Evolutionary conservation across 2,888 invertebrate species (phyloP), one percentile per base, ranked within the genome.

Genomic region (Hypselothyrea guttata): DNA sequence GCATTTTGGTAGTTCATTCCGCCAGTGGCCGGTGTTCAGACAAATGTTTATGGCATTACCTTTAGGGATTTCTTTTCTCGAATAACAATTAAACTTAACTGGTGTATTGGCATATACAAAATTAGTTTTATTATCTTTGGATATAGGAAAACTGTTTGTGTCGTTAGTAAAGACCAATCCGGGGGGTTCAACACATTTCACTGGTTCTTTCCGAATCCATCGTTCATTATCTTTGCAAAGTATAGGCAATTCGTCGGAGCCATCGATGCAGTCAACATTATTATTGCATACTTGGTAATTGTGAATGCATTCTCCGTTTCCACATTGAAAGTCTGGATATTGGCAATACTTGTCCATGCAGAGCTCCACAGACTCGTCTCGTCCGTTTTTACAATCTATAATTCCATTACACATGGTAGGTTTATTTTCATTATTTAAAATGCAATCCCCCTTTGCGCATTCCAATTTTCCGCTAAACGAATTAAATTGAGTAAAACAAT

Each of bases 341-440:
- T 0, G 0, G 7, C 40, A 53, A 0, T 0, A 0, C 0, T 1
- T 1, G n/a, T n/a, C n/a, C 55, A 56, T 46, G 4, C 72, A 75
- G 0, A 56, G 1, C 1, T 56, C 53, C 4, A 61, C 1, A 1
- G 76, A 76, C 42, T 73, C 68, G 13, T 73, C 73, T 5, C 64
- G 18, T 0, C 69, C 73, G 33, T 76, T 46, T 0, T 1, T 18
- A 7, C 69, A 73, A 18, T 73, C 69, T 1, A 55, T 9, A 0
- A 0, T 2, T 0, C 28, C 15, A 30, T 71, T 7, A 31, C 73
- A 61, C n/a, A 8, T 18, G n/a, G n/a, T n/a, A n/a, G n/a, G n/a
- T 4, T 33, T 15, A 0, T 3, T 0, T 0, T 0, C 0, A 1
- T 38, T 0, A 7, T n/a, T n/a, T n/a, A n/a, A n/a, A n/a, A 41